phyloP scores from a whole-genome alignment of 23 tunicate species.

The Styela clava region DNA sequence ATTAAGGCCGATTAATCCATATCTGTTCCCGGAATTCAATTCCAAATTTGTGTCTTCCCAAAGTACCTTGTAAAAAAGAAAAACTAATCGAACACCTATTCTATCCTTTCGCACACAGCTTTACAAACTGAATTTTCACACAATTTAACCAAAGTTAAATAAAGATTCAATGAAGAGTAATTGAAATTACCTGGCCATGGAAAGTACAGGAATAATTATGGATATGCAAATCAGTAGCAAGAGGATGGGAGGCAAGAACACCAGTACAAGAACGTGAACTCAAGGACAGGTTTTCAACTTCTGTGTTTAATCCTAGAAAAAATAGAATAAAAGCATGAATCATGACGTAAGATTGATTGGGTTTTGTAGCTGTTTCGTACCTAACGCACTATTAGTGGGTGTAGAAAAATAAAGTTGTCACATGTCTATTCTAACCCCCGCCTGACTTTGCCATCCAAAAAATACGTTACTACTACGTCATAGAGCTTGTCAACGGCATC shows the following conservation, averaged over 20 bases:
- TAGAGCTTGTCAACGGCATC: no score
- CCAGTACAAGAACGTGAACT: constrained; percentile 71
- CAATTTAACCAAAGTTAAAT: constrained; percentile 1
- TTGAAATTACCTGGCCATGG: constrained; percentile 61
- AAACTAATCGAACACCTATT: neutral
- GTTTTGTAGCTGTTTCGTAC: no score
- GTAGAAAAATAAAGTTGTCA: no score
- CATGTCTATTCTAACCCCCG: no score
- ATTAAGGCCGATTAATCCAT: constrained; percentile 84
- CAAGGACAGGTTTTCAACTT: constrained; percentile 14
- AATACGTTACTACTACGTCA: no score
- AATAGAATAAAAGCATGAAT: no score
- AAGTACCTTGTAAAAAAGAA: constrained; percentile 46
- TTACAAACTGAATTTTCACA: neutral
- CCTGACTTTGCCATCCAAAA: no score
- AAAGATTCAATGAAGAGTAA: neutral
- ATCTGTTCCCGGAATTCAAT: constrained; percentile 82
- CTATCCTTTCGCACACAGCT: neutral
- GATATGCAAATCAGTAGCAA: constrained; percentile 81
- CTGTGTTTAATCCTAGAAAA: neutral
- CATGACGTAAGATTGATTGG: no score
- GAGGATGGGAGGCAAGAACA: constrained; percentile 76
- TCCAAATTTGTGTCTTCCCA: constrained; percentile 87
- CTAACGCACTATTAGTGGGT: no score
- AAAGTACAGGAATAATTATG: constrained; percentile 81